A percentile compares a stretch with the other conserved stretches of the same genome.
phyloP scores from a whole-genome alignment of 2,888 invertebrate genomes.

The Lutraria lutraria region DNA sequence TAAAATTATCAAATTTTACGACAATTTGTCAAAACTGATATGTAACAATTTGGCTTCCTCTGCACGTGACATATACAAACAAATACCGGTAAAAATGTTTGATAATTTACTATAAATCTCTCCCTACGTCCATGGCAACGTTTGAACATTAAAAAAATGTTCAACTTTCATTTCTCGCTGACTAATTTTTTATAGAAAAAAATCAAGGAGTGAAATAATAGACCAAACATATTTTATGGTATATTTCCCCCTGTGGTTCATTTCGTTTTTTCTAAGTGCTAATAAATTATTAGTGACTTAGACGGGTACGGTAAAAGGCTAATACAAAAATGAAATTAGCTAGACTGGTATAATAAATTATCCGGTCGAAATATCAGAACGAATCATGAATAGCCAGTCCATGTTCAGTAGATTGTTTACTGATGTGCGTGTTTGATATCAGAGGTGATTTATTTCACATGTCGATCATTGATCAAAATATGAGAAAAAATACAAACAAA shows the following conservation, averaged over 20 bases:
- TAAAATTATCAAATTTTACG: background rate
- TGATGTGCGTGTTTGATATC: background rate
- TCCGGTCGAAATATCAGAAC: background rate
- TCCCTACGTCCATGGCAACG: background rate
- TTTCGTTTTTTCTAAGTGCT: constrained; percentile 16
- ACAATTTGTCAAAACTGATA: constrained; percentile 6
- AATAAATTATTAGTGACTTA: constrained; percentile 20
- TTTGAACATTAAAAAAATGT: constrained; percentile 6
- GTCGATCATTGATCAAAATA: constrained; percentile 8
- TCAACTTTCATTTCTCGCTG: background rate
- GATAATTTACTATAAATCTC: background rate
- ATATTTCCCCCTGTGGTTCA: background rate
- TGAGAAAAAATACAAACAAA: constrained; percentile 19
- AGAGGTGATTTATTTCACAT: constrained; percentile 2
- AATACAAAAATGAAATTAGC: constrained; percentile 24
- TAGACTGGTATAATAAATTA: constrained; percentile 20
- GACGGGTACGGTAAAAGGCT: constrained; percentile 21
- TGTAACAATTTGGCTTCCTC: background rate
- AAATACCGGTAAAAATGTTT: background rate
- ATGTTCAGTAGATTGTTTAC: background rate
- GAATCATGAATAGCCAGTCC: background rate
- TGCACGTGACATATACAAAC: background rate
- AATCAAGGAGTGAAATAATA: background rate
- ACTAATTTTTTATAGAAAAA: background rate
- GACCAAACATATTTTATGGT: constrained; percentile 8